These are phyloP conservation scores for Cheilosia scutellata DNA, from an alignment of 2,888 invertebrate species.

Conservation along the genomic window DNA sequence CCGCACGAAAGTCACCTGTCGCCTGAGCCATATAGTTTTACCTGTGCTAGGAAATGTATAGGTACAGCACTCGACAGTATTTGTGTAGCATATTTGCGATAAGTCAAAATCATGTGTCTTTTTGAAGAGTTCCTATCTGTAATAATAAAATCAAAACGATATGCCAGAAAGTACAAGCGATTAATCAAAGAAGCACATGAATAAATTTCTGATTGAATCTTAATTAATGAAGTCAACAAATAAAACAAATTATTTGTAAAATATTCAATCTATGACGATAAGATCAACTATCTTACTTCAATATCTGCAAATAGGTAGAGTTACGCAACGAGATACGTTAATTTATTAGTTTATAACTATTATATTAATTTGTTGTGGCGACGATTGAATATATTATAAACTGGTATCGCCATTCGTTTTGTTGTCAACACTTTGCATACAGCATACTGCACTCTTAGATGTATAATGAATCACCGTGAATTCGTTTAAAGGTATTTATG, in stretches of 20 bases:
- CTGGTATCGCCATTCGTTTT: constrained; percentile 45
- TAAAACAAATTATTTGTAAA: constrained; percentile 51
- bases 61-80: too few relatives aligned
- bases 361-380: constrained; percentile 20
- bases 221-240: constrained; percentile 61
- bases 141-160: constrained; percentile 20
- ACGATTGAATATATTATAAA: constrained; percentile 63
- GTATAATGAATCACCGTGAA: constrained; percentile 48
- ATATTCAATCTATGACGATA: constrained; percentile 52
- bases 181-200: constrained; percentile 46
- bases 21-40: background rate
- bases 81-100: background rate
- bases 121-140: constrained; percentile 28
- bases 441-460: constrained; percentile 46
- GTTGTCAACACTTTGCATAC: constrained; percentile 68
- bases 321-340: constrained; percentile 48
- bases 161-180: constrained; percentile 35
- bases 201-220: constrained; percentile 34
- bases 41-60: constrained; percentile 17
- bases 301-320: constrained; percentile 42
- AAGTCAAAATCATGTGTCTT: background rate
- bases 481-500: constrained; percentile 34
- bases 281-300: constrained; percentile 43
- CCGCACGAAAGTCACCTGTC: constrained; percentile 76
- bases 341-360: constrained; percentile 58